These are phyloP conservation scores for Steinernema scapterisci DNA, from an alignment of 2,888 invertebrate genomes.

Conservation along the genomic window DNA sequence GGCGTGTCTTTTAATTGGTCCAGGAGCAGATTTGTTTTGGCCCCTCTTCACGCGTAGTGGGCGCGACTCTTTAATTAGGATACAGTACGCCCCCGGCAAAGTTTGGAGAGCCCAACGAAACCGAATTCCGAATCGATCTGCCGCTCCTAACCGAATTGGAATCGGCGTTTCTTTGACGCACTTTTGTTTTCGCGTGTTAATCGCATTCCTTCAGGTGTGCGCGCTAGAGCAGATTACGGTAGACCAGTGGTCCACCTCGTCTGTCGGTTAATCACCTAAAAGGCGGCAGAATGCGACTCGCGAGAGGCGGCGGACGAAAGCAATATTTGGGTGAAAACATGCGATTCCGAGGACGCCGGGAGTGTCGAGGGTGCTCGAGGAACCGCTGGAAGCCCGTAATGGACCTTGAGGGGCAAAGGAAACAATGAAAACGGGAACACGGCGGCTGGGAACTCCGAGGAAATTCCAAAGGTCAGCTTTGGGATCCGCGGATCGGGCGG, in stretches of 20 bases:
- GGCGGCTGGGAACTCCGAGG: background rate
- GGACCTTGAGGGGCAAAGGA: background rate
- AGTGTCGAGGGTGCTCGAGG: background rate
- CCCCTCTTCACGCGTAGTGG: no score
- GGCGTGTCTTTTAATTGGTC: background rate
- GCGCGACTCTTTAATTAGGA: background rate
- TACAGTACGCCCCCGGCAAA: background rate
- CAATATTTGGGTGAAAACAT: no score
- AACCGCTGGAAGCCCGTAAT: background rate
- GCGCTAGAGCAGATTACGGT: background rate
- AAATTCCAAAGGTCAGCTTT: no score
- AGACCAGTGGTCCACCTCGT: background rate
- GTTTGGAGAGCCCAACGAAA: background rate
- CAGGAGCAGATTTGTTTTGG: no score
- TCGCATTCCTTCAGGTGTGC: slow-evolving; percentile 1
- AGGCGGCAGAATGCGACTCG: no score
- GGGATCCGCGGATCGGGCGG: no score
- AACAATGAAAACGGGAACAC: background rate
- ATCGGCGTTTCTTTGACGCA: background rate
- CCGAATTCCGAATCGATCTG: background rate
- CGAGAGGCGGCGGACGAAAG: no score
- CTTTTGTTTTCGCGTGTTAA: slow-evolving; percentile 11
- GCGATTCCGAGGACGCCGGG: background rate
- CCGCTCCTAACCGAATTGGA: background rate
- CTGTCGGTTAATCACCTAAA: background rate